A percentile compares a stretch with the other conserved stretches of the same genome.
Evolutionary conservation across 2,113 vertebrate genomes (phyloP).

Genomic region (Paedocypris sp.): DNA sequence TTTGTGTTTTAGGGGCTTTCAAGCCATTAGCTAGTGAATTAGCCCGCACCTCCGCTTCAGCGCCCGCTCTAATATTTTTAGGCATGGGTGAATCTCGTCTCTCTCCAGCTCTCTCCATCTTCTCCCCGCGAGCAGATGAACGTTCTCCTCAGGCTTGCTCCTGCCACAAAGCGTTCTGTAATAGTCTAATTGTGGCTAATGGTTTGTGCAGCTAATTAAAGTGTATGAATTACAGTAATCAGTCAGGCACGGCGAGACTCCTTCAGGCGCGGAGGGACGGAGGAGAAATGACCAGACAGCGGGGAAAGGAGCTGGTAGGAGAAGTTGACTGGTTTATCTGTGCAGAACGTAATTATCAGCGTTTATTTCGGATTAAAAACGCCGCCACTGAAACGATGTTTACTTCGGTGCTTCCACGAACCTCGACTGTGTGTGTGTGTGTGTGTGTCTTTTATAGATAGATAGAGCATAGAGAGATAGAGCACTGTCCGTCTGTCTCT

Average conservation of each 20-base stretch:
- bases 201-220: slow-evolving; percentile 99
- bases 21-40: slow-evolving; percentile 13
- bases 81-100: slow-evolving; percentile 20
- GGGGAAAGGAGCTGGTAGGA: neutral
- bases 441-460: too few species aligned
- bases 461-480: too few species aligned
- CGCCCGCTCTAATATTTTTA: slow-evolving; percentile 15
- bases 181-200: slow-evolving; percentile 99
- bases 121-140: slow-evolving; percentile 45
- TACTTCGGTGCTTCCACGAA: slow-evolving; percentile 7
- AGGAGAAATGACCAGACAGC: slow-evolving; percentile 11
- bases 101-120: slow-evolving; percentile 17
- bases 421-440: too few species aligned
- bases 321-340: slow-evolving; percentile 11
- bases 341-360: slow-evolving; percentile 31
- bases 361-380: slow-evolving; percentile 22
- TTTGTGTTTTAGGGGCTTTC: slow-evolving; percentile 12
- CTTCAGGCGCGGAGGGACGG: slow-evolving; percentile 50
- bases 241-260: slow-evolving; percentile 79
- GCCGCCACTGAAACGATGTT: slow-evolving; percentile 28
- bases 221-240: slow-evolving; percentile 99
- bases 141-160: slow-evolving; percentile 50
- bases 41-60: neutral
- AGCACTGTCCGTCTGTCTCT: too few species aligned
- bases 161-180: slow-evolving; percentile 87